Evolutionary conservation across 2,113 vertebrate genomes (phyloP).

Genomic region (Callithrix jacchus): DNA sequence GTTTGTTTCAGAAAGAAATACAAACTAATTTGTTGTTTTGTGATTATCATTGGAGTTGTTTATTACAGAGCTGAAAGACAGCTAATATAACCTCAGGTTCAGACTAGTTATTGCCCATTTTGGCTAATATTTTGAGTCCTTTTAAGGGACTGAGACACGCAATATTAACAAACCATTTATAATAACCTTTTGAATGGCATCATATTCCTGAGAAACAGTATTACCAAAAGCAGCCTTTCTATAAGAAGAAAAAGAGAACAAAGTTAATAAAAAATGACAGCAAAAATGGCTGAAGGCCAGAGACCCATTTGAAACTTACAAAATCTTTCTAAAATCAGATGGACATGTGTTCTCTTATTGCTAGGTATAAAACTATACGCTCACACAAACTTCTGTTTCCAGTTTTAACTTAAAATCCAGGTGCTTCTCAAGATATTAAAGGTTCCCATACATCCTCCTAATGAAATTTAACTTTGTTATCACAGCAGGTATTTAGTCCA

Average conservation of each 20-base stretch:
- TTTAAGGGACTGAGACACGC: slow-evolving; percentile 68
- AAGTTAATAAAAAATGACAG: slow-evolving; percentile 83
- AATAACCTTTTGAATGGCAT: slow-evolving; percentile 59
- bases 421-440: slow-evolving; percentile 59
- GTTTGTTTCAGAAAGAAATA: slow-evolving; percentile 25
- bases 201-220: slow-evolving; percentile 67
- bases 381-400: slow-evolving; percentile 80
- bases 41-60: neutral
- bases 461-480: slow-evolving; percentile 62
- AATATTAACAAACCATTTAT: slow-evolving; percentile 63
- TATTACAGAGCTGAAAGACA: slow-evolving; percentile 28
- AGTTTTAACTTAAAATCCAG: slow-evolving; percentile 74
- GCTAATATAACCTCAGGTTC: slow-evolving; percentile 45
- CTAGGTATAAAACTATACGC: slow-evolving; percentile 81
- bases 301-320: slow-evolving; percentile 79
- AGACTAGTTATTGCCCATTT: slow-evolving; percentile 60
- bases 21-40: slow-evolving; percentile 61
- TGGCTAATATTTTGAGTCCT: slow-evolving; percentile 65
- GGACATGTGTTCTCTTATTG: slow-evolving; percentile 79
- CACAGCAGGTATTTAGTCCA: slow-evolving; percentile 65
- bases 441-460: slow-evolving; percentile 40
- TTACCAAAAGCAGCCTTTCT: slow-evolving; percentile 54
- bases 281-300: slow-evolving; percentile 73
- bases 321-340: slow-evolving; percentile 82
- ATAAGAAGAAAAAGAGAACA: slow-evolving; percentile 53